Conservation (phyloP, 2,113 vertebrate genomes). For the Stegastes partitus region DNA sequence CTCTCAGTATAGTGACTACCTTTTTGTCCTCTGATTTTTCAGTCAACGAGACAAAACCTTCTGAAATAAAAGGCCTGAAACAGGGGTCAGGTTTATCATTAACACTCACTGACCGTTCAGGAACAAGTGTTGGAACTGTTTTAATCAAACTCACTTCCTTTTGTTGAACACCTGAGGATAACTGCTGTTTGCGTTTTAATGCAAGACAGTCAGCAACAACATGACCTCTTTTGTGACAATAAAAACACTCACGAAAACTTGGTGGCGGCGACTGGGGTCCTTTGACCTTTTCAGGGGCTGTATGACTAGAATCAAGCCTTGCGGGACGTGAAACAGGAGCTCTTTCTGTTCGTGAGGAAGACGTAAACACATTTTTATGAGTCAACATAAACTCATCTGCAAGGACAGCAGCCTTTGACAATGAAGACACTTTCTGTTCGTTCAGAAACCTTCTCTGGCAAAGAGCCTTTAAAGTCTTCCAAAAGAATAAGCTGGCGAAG, state of each 20-base stretch:
- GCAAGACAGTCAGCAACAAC: constrained; percentile 1
- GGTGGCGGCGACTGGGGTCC: not conserved
- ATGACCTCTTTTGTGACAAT: constrained; percentile 18
- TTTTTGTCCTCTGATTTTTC: not conserved
- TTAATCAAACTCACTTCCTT: not conserved
- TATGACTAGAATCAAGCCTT: not conserved
- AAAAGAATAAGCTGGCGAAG: not conserved
- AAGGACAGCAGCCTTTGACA: not conserved
- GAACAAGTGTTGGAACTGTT: not conserved
- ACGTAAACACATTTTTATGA: constrained; percentile 7
- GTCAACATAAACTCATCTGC: not conserved
- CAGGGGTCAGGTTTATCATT: not conserved
- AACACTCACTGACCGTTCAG: too few species aligned
- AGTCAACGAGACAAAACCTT: not conserved
- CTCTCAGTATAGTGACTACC: not conserved
- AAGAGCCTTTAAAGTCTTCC: too few species aligned
- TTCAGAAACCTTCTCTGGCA: too few species aligned
- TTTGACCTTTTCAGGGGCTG: not conserved
- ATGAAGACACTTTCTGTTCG: too few species aligned
- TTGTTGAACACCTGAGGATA: too few species aligned
- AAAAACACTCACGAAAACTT: not conserved
- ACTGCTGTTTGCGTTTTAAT: not conserved
- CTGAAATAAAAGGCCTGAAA: too few species aligned
- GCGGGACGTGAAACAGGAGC: not conserved
- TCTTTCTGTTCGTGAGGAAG: not conserved